Base-by-base conservation (phyloP, 2,113 vertebrate genomes). In the Capricornis sumatraensis region DNA sequence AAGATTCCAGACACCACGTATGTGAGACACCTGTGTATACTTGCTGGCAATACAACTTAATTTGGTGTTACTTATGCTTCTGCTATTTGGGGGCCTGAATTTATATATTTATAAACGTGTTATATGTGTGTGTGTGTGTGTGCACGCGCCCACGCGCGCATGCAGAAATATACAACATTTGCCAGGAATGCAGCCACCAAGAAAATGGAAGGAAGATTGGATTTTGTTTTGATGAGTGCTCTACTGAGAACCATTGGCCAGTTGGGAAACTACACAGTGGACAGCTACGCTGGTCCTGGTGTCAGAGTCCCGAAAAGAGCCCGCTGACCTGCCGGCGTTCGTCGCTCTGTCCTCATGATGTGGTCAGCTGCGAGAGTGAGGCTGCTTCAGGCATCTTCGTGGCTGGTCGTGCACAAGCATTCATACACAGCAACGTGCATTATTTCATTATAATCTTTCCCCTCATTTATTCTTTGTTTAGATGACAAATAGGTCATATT, bases 301-400 rank as follows among this genome's bases (percentile, higher is more conserved):
- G 43, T 60, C 62, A 36, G 4, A 16, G 62, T n/a, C 45, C 87
- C 1, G 21, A 17, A 50, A 40, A 91, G 82, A 52, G 62, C 7
- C 7, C 0, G 0, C 36, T 6, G 21, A 7, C 3, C 2, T 1
- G 4, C 5, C 36, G 27, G 36, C 4, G 1, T 53, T 50, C 33
- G 62, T 12, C 3, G 16, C 28, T 4, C 6, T 17, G 16, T 1
- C 10, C 27, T 45, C 47, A 15, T 1, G 50, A 52, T 16, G 45
- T 3, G 4, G 2, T 33, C 76, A 30, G 76, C 8, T 58, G 53
- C 2, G 3, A 21, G 52, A 7, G 9, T 10, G 8, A 14, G 62
- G 30, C 27, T 79, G 15, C 13, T 28, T 52, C 16, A 15, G 33
- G 11, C 12, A 45, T 50, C 88, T 55, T 60, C 11, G 10, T 5